Base-by-base conservation (phyloP, 2,888 invertebrate species). In the Ariolimax columbianus region DNA sequence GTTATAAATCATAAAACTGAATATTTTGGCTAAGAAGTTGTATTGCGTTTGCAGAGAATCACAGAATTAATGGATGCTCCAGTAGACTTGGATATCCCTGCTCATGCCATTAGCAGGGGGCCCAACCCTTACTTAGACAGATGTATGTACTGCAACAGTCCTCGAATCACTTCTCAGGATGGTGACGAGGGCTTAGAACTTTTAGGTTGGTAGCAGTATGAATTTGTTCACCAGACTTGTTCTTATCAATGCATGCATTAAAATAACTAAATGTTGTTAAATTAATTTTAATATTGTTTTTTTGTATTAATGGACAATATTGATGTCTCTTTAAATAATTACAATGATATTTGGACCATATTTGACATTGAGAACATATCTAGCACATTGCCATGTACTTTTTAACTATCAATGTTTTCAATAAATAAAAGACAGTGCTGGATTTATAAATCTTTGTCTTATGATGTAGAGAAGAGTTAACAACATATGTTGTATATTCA, bases 121-220 rank as follows among this genome's bases (percentile, higher is more conserved):
- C 90, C 91, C 66, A 93, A 93, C 87, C 93, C 93, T 9, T 93
- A 92, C 86, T 88, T 93, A 43, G 92, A 92, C 83, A 68, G 85
- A 72, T 85, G 85, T 66, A 77, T 85, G 77, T 77, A 85, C 43
- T 85, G 85, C 77, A 82, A 75, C 59, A 80, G 81, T 70, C 82
- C 77, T 43, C 85, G 85, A 36, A 77, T 82, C 19, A 17, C 47
- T 19, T 73, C 82, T 38, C 82, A 82, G 59, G 82, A 82, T 55
- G 82, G 68, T 36, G 85, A 85, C 68, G 85, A 85, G 38, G 82
- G 85, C 23, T 38, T 81, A 33, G 85, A 85, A 47, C 77, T 82
- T 77, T 43, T 82, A 78, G 85, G 85, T 85, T 73, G n/a, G 73
- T 73, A 47, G 43, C n/a, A 73, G 43, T 47, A 14, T 26, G 43